A percentile compares a stretch with the other conserved stretches of the same genome.
Evolutionary conservation across 2,888 invertebrate genomes (phyloP).

Genomic region (Acronicta aceris): DNA sequence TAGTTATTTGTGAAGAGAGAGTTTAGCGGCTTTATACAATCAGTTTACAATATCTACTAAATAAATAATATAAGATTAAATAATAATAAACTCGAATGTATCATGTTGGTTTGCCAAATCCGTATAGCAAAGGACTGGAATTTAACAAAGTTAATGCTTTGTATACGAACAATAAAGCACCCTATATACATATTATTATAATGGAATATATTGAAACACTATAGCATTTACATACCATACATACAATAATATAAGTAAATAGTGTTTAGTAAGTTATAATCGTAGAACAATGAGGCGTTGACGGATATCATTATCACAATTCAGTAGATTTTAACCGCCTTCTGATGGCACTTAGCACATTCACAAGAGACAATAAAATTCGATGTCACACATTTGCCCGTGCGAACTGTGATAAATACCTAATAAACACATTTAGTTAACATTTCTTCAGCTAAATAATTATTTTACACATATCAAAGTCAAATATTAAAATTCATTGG

Average conservation of each 20-base stretch:
- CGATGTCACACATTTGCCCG: conserved; percentile 37
- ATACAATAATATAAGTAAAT: conserved; percentile 44
- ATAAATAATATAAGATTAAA: conserved; percentile 41
- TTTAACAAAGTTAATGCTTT: conserved; percentile 20
- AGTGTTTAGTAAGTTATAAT: conserved; percentile 43
- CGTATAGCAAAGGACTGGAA: conserved; percentile 15
- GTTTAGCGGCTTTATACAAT: conserved; percentile 48
- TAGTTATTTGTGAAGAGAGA: conserved; percentile 60
- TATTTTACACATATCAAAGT: conserved; percentile 69
- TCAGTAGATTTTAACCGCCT: conserved; percentile 57
- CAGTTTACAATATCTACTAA: conserved; percentile 32
- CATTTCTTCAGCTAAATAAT: conserved; percentile 49
- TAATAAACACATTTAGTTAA: conserved; percentile 37
- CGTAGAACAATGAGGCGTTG: conserved; percentile 55
- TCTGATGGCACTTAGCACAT: conserved; percentile 62
- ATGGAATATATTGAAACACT: conserved; percentile 50
- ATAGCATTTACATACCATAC: conserved; percentile 38
- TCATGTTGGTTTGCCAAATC: conserved; percentile 32
- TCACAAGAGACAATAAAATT: conserved; percentile 47
- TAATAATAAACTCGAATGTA: conserved; percentile 26
- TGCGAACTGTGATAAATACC: conserved; percentile 34
- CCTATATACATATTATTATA: conserved; percentile 45
- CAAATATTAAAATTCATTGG: conserved; percentile 85
- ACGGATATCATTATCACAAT: conserved; percentile 62
- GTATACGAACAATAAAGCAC: conserved; percentile 39